Percentiles rank a stretch among this genome's conserved stretches.
Evolutionary conservation across 2,888 invertebrate species (phyloP).

Genomic region (Drosophila planitibia): DNA sequence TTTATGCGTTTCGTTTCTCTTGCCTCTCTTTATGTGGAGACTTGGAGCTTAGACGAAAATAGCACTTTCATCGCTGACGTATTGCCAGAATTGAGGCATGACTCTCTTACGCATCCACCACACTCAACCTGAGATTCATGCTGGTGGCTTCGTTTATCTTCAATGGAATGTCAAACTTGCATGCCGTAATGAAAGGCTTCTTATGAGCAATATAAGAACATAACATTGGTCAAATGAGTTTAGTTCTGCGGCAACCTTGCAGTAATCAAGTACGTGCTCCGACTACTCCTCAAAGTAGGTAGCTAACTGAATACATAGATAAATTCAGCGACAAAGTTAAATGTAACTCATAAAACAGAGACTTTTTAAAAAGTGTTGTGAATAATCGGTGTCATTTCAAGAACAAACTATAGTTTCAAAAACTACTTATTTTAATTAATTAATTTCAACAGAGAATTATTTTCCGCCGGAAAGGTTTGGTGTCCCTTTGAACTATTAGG

Average conservation of each 20-base stretch:
- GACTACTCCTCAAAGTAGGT: constrained; percentile 11
- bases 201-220: constrained; percentile 85
- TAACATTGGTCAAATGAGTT: constrained; percentile 84
- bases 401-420: not conserved
- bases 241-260: constrained; percentile 85
- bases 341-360: not conserved
- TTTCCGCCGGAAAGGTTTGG: not conserved
- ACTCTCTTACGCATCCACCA: constrained; percentile 46
- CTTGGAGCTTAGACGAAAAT: constrained; percentile 23
- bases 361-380: constrained; percentile 15
- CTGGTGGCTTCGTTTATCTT: constrained; percentile 17
- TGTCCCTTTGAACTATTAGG: not conserved
- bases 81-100: constrained; percentile 49
- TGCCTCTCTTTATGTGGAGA: constrained; percentile 13
- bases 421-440: not conserved
- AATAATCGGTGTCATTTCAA: not conserved
- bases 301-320: not conserved
- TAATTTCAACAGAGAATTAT: not conserved
- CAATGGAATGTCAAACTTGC: constrained; percentile 36
- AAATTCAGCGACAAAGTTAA: not conserved
- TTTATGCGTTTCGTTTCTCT: constrained; percentile 38
- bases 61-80: constrained; percentile 60
- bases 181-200: constrained; percentile 82
- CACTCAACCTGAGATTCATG: constrained; percentile 13
- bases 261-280: constrained; percentile 84